phyloP scores from a whole-genome alignment of 2,113 vertebrate genomes.

The Nipponia nippon region DNA sequence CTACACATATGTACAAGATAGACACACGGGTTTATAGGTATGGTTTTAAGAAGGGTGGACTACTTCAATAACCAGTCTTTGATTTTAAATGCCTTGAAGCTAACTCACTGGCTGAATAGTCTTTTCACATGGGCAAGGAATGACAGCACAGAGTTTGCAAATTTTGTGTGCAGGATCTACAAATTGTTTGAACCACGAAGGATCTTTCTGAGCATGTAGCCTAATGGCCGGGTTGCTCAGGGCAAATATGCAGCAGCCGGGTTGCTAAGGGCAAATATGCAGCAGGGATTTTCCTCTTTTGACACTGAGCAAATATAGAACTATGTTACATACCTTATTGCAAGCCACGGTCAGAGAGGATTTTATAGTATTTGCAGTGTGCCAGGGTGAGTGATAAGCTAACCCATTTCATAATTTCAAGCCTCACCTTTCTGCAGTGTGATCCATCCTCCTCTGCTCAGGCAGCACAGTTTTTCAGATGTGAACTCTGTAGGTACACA shows the following conservation, averaged over 20 bases:
- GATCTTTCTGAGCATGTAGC: background rate
- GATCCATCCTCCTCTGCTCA: background rate
- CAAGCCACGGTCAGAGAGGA: background rate
- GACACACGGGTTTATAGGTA: background rate
- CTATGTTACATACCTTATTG: background rate
- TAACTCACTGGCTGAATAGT: background rate
- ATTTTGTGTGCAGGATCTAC: background rate
- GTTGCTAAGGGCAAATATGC: background rate
- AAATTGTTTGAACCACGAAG: background rate
- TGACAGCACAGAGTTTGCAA: background rate
- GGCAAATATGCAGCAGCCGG: background rate
- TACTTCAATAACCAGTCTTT: background rate
- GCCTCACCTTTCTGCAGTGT: background rate
- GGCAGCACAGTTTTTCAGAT: background rate
- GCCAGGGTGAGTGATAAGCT: background rate
- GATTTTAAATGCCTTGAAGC: background rate
- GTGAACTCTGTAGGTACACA: background rate
- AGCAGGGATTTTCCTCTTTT: background rate
- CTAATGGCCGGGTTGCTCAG: background rate
- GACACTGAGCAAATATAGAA: background rate
- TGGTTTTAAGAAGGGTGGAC: background rate
- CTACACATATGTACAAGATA: background rate
- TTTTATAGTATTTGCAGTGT: slow-evolving; percentile 4
- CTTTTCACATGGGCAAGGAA: background rate
- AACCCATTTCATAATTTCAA: slow-evolving; percentile 11